A percentile compares a stretch with the other conserved stretches of the same genome.
These are phyloP conservation scores for Dolichallabes microphthalmus DNA, from an alignment of 2,113 vertebrate species.

Conservation along the genomic window DNA sequence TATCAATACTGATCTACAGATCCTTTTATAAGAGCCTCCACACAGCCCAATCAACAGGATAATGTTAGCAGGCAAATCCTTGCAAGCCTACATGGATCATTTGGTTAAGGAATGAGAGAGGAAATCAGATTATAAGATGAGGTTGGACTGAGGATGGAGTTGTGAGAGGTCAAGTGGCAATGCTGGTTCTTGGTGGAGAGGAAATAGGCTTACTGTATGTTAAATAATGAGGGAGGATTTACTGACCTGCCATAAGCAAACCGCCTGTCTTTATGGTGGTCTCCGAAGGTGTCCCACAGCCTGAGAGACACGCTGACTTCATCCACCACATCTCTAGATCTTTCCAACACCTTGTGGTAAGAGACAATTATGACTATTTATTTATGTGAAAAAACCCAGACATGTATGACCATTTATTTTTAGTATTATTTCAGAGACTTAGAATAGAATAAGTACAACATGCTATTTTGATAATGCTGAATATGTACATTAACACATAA, in stretches of 20 bases:
- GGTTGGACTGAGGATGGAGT: slow-evolving; percentile 13
- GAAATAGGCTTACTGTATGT: not conserved
- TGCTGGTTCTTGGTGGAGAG: not conserved
- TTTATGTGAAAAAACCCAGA: not conserved
- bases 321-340: slow-evolving; percentile 82
- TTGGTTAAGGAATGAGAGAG: slow-evolving; percentile 1
- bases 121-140: slow-evolving; percentile 7
- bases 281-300: slow-evolving; percentile 84
- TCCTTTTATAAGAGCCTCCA: slow-evolving; percentile 46
- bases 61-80: slow-evolving; percentile 53
- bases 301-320: slow-evolving; percentile 82
- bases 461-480: too few relatives aligned
- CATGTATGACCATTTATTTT: not conserved
- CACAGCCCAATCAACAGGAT: slow-evolving; percentile 47
- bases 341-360: slow-evolving; percentile 75
- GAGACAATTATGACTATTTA: not conserved
- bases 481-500: too few relatives aligned
- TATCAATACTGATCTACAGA: slow-evolving; percentile 39
- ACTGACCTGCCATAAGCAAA: slow-evolving; percentile 82
- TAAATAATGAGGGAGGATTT: not conserved
- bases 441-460: not conserved
- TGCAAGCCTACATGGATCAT: slow-evolving; percentile 35
- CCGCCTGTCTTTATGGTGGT: slow-evolving; percentile 84
- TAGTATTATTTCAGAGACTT: not conserved
- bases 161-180: not conserved